These are phyloP conservation scores for Holacanthus passer DNA, from an alignment of 2,113 vertebrate species.

Conservation along the genomic window DNA sequence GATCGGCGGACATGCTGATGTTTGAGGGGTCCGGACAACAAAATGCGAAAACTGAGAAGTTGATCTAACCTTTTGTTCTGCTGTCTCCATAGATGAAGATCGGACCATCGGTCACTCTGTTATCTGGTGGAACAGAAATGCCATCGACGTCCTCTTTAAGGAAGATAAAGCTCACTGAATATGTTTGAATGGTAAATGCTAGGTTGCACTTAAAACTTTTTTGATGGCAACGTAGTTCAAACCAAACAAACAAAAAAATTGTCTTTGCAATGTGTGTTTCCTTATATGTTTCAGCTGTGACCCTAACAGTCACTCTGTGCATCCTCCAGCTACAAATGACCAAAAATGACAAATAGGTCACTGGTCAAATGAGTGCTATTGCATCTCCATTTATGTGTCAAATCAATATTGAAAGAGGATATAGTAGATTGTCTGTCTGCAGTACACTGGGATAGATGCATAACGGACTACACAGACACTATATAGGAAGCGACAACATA, in stretches of 20 bases:
- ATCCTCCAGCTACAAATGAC: constrained; percentile 38
- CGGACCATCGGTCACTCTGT: constrained; percentile 20
- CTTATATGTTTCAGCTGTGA: neutral
- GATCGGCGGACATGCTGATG: neutral
- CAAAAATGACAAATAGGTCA: constrained; percentile 63
- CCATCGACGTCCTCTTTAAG: constrained; percentile 1
- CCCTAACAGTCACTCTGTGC: neutral
- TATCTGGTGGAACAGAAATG: constrained; percentile 14
- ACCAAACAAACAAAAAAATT: neutral
- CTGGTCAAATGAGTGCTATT: constrained; percentile 63
- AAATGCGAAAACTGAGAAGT: neutral
- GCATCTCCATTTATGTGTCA: constrained; percentile 64
- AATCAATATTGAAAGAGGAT: constrained; percentile 67
- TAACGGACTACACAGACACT: neutral
- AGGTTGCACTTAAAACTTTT: neutral
- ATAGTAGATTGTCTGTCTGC: constrained; percentile 29
- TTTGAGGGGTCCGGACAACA: neutral
- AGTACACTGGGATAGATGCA: neutral
- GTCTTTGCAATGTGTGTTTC: neutral
- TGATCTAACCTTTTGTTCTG: neutral
- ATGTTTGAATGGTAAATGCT: neutral
- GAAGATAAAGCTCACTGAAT: neutral
- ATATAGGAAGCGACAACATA: neutral
- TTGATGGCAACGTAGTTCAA: neutral
- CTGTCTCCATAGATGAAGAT: constrained; percentile 16